A percentile compares a stretch with the other conserved stretches of the same genome.
phyloP scores from a whole-genome alignment of 2,797 vertebrate species.

The Monodelphis domestica region DNA sequence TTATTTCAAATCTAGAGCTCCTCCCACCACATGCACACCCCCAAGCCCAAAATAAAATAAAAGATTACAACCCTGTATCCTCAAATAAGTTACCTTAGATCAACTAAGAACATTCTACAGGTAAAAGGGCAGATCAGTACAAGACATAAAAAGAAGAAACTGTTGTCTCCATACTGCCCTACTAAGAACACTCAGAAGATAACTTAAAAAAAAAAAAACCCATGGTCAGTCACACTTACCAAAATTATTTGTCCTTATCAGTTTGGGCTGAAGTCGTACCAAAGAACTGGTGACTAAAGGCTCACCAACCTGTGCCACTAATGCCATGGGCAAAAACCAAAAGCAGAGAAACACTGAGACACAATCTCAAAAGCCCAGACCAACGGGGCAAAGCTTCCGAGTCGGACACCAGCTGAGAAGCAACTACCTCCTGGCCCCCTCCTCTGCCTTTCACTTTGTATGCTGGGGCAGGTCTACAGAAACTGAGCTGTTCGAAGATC shows the following conservation, averaged over 20 bases:
- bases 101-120: not conserved
- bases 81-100: not conserved
- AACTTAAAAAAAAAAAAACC: not conserved
- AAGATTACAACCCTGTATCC: not conserved
- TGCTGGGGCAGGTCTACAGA: constrained; percentile 66
- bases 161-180: not conserved
- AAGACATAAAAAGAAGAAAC: not conserved
- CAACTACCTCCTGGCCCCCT: not conserved
- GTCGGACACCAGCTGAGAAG: not conserved
- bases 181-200: not conserved
- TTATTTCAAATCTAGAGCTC: not conserved
- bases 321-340: constrained; percentile 64
- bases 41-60: not conserved
- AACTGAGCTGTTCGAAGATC: constrained; percentile 35
- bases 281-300: constrained; percentile 21
- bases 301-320: constrained; percentile 33
- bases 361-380: not conserved
- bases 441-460: constrained; percentile 51
- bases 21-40: not conserved
- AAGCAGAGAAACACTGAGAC: not conserved
- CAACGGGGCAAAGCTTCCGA: not conserved
- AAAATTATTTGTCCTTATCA: not conserved
- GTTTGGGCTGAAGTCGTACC: constrained; percentile 19
- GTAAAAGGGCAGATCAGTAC: not conserved
- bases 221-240: constrained; percentile 54